Percentiles rank a stretch among this genome's conserved stretches.
Conservation (phyloP, 2,797 vertebrate genomes). For the Iguana delicatissima region DNA sequence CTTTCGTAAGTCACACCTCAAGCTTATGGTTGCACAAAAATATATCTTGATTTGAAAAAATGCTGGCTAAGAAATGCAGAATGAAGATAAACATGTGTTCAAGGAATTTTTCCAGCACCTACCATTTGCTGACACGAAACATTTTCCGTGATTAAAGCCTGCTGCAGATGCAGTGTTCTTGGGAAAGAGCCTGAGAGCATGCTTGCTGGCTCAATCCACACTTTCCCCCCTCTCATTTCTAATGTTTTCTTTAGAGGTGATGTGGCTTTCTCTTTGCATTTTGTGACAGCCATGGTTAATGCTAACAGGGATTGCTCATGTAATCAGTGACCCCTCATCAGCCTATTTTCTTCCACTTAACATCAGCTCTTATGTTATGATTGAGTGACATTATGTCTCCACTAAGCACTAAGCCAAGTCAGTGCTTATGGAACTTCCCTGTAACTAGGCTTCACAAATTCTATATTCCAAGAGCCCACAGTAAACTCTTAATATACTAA, state of each 20-base stretch:
- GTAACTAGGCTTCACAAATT: too few relatives aligned
- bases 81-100: background rate
- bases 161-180: background rate
- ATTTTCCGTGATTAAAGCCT: background rate
- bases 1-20: background rate
- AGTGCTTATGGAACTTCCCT: too few relatives aligned
- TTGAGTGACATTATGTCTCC: too few relatives aligned
- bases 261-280: background rate
- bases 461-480: background rate
- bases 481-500: background rate
- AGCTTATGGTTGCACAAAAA: background rate
- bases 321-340: background rate
- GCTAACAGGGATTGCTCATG: background rate
- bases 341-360: too few relatives aligned
- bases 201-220: too few relatives aligned
- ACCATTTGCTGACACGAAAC: background rate
- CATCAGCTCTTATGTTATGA: too few relatives aligned
- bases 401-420: too few relatives aligned
- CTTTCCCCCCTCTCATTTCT: background rate
- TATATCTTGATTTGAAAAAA: conserved; percentile 1
- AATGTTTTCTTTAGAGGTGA: too few relatives aligned
- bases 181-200: background rate
- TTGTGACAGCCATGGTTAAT: background rate
- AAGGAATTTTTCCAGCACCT: background rate
- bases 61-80: background rate